Evolutionary conservation across 2,888 invertebrate genomes (phyloP).

Genomic region (Rhagium mordax): DNA sequence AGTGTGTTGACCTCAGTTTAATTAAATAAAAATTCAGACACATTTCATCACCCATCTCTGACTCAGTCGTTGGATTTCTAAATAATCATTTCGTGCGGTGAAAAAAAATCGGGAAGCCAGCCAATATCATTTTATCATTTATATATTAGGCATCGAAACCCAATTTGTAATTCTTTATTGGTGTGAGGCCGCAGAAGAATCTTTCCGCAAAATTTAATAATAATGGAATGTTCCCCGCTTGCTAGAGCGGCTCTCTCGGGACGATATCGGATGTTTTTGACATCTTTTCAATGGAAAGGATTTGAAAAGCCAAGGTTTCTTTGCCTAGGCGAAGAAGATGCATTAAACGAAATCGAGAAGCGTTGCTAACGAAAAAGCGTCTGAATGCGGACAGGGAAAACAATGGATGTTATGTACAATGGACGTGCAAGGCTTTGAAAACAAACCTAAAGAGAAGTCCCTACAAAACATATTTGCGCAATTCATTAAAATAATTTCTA

Average conservation of each 20-base stretch:
- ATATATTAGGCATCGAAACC: too few relatives aligned
- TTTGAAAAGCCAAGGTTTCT: background rate
- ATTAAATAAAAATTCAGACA: background rate
- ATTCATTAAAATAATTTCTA: too few relatives aligned
- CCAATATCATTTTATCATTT: too few relatives aligned
- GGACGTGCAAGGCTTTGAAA: background rate
- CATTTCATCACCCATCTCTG: background rate
- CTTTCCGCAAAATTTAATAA: constrained; percentile 2
- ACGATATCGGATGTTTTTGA: background rate
- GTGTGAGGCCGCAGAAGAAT: background rate
- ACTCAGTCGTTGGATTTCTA: too few relatives aligned
- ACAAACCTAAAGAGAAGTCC: background rate
- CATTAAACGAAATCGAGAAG: background rate
- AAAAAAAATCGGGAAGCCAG: too few relatives aligned
- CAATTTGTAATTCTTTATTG: background rate
- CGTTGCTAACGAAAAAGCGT: background rate
- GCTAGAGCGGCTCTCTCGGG: background rate
- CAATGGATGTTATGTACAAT: background rate
- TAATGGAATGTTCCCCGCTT: background rate
- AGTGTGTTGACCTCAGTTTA: background rate
- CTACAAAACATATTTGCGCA: too few relatives aligned
- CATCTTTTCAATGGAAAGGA: background rate
- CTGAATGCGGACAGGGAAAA: background rate
- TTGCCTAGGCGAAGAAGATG: background rate
- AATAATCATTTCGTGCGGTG: too few relatives aligned